Evolutionary conservation across 53 echinoderm and acorn worm species (phyloP), one percentile per base, ranked within the genome.

Genomic region (Temnopleurus reevesii): DNA sequence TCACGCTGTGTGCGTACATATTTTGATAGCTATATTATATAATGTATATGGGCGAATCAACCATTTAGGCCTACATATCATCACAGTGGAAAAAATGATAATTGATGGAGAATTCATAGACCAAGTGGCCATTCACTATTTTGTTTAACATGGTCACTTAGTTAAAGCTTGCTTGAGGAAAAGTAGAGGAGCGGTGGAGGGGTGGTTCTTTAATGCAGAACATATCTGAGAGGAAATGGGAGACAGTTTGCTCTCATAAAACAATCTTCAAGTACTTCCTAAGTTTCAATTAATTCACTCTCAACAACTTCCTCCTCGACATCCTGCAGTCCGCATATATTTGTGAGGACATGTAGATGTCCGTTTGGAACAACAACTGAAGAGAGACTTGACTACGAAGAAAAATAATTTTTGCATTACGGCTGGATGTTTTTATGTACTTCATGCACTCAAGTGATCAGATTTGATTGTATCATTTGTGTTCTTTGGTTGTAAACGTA

Each of bases 221-320:
- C 41, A 17, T 56, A 41, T 41, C 71, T 34, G 23, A 71, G 71
- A 71, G 71, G 71, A 79, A 47, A 79, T 49, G 2, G 7, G 79
- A 79, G 79, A 46, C 8, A 12, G 36, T 79, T 26, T 79, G 29
- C 29, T 28, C 28, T 17, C 46, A 79, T n/a, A 49, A 79, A 79
- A 79, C 51, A 47, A 47, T 79, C 44, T 38, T 49, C 27, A 79
- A 79, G 79, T 79, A 79, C 79, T 79, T 79, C 79, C 79, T 79
- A 49, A 49, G 12, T 79, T 79, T 79, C 79, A 46, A 46, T 47
- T 79, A 79, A 47, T 79, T 79, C 79, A 49, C 51, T 30, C 15
- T 49, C 46, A 79, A 79, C 79, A 79, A 79, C 79, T 79, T 79
- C 79, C 79, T 49, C 79, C 13, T 12, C 79, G 17, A 79, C 71